These are phyloP conservation scores for Glareola pratincola DNA, from an alignment of 2,113 vertebrate species.

Conservation along the genomic window DNA sequence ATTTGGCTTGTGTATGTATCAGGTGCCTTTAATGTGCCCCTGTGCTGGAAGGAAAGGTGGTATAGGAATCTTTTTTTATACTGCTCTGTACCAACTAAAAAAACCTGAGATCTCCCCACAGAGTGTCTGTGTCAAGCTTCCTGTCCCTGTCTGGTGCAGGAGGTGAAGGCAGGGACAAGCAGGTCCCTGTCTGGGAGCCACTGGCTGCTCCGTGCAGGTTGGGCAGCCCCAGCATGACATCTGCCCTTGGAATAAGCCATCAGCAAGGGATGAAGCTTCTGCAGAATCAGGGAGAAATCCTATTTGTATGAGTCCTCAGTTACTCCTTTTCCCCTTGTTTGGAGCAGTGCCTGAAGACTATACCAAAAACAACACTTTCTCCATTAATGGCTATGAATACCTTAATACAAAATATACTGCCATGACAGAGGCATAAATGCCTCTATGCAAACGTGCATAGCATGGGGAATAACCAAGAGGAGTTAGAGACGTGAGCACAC, in stretches of 20 bases:
- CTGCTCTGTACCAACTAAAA: not conserved
- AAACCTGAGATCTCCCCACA: not conserved
- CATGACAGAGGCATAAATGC: not conserved
- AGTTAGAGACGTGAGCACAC: not conserved
- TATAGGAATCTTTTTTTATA: not conserved
- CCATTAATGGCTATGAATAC: not conserved
- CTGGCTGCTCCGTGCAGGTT: not conserved
- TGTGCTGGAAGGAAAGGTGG: accelerated
- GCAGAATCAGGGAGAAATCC: not conserved
- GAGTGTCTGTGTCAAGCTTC: not conserved
- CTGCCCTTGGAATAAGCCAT: not conserved
- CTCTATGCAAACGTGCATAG: not conserved
- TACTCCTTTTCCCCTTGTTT: not conserved
- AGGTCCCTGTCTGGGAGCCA: not conserved
- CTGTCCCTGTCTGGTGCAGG: not conserved
- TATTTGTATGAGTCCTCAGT: not conserved
- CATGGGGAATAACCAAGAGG: not conserved
- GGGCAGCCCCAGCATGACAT: not conserved
- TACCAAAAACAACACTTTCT: not conserved
- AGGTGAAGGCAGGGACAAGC: not conserved
- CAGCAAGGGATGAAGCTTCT: not conserved
- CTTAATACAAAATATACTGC: not conserved
- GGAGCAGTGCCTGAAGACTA: not conserved
- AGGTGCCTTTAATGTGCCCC: not conserved
- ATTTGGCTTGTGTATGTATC: not conserved